Conservation (phyloP, 2,797 vertebrate species). For the Tokudaia tokunoshimensis region DNA sequence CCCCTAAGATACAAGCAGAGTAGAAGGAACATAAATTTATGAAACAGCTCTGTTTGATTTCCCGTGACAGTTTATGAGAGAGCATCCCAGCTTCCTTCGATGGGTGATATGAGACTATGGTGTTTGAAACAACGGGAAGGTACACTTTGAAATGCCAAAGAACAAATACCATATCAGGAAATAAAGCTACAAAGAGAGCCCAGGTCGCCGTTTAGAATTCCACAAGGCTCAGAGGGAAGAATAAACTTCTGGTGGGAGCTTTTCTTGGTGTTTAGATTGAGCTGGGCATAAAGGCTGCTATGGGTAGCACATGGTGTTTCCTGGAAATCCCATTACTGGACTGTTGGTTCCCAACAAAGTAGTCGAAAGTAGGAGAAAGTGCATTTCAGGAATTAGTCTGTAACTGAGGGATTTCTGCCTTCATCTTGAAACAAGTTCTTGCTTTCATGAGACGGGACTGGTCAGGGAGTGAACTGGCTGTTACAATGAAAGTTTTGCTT, state of each 20-base stretch:
- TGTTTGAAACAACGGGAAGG: neutral
- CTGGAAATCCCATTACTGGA: neutral
- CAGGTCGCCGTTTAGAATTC: neutral
- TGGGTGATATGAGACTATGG: neutral
- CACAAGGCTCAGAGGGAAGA: neutral
- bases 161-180: neutral
- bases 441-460: neutral
- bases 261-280: neutral
- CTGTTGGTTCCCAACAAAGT: neutral
- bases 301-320: neutral
- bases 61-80: neutral
- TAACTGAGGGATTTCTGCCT: no score
- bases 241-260: neutral
- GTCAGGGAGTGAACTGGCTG: neutral
- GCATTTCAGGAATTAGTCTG: no score
- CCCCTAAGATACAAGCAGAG: neutral
- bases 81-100: neutral
- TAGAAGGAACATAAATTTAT: neutral
- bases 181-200: neutral
- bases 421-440: neutral
- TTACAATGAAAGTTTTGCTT: neutral
- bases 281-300: neutral
- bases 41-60: neutral
- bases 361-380: neutral
- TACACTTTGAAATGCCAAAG: slow-evolving; percentile 5